These are phyloP conservation scores for Galaxea fascicularis DNA, from an alignment of 92 coral and sea anemone species.

Conservation along the genomic window DNA sequence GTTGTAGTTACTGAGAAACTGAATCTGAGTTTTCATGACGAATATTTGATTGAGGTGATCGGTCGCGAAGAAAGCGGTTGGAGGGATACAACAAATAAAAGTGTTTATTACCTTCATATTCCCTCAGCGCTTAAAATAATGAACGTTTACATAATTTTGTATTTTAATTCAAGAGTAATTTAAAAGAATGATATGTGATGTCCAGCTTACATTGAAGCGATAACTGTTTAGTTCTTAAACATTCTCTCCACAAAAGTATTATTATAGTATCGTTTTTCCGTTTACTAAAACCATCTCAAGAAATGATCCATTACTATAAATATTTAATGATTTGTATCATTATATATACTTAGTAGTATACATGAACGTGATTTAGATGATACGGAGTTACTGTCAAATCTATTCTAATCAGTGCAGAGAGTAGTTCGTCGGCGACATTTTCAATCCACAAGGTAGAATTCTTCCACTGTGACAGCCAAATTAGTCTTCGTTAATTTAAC, in stretches of 20 bases:
- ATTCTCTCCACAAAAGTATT: neutral
- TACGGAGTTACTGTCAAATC: neutral
- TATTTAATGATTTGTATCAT: conserved; percentile 5
- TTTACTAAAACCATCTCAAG: neutral
- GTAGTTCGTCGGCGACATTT: neutral
- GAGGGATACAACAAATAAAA: no score
- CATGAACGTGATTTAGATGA: neutral
- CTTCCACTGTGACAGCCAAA: neutral
- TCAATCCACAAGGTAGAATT: neutral
- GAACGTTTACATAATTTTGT: no score
- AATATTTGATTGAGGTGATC: neutral
- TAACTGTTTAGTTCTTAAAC: neutral
- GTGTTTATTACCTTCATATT: no score
- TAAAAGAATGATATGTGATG: neutral
- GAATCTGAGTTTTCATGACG: neutral
- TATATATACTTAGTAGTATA: neutral
- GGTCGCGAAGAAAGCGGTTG: no score
- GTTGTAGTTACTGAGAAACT: neutral
- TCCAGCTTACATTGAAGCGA: neutral
- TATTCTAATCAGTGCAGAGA: neutral
- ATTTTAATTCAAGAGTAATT: neutral
- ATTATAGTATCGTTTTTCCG: neutral
- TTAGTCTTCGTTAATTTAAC: neutral
- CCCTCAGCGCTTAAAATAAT: no score
- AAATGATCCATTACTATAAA: neutral